Evolutionary conservation across 92 coral and sea anemone species (phyloP), one percentile per base, ranked within the genome.

Genomic region (Parazoanthus swiftii): DNA sequence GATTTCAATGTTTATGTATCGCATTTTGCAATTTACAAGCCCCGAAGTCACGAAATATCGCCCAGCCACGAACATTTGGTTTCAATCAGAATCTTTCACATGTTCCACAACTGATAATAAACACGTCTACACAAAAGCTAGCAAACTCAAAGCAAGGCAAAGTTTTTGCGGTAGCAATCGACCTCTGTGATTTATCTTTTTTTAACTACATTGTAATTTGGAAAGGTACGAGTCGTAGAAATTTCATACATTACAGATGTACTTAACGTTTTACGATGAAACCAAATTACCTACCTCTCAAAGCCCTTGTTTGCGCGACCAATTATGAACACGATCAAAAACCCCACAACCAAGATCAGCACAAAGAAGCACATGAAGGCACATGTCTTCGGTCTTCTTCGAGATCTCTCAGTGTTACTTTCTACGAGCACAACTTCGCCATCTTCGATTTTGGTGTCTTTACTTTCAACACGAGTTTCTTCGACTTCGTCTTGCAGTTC

Each of bases 281-380:
- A 20, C 79, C 18, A 33, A 50, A 33, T 8, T 84, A 11, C 87
- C 48, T 84, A 84, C 87, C 87, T 84, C n/a, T 73, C 70, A 13
- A 73, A 48, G 25, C 58, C 36, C 44, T 84, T 84, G 65, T 75
- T 75, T 75, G 79, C 54, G 0, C 94, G 92, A n/a, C 94, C 92
- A 50, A 92, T 92, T 20, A 92, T 72, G 88, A 88, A 93, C 68
- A 95, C 98, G n/a, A 91, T 93, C 35, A 95, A 38, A 81, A 95
- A 95, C 8, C 98, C 98, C 79, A 95, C 94, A 21, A 93, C 84
- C 74, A 95, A 38, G 65, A 95, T 92, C 48, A 95, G 68, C 33
- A 93, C 88, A 63, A 95, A 92, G 59, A 95, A 92, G 39, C 90
- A 86, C 81, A 93, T 91, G 81, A 88, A 95, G 39, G 91, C 91